phyloP scores from a whole-genome alignment of 2,888 invertebrate genomes.

The Erynnis tages region DNA sequence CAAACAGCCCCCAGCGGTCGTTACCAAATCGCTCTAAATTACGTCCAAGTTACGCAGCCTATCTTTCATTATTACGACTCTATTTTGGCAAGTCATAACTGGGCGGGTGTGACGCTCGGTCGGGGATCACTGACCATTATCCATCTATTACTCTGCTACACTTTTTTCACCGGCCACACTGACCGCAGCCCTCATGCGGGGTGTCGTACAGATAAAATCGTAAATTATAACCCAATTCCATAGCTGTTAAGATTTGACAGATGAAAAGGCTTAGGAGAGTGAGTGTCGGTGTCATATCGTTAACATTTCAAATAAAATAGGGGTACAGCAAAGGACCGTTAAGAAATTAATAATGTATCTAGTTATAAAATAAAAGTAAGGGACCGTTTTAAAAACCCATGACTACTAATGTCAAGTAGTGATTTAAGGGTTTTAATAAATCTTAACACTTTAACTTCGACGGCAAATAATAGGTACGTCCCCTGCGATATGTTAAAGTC shows the following conservation, averaged over 20 bases:
- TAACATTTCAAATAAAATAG: constrained; percentile 72
- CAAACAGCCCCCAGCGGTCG: constrained; percentile 52
- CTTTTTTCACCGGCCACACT: constrained; percentile 68
- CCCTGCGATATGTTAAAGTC: background rate
- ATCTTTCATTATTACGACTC: constrained; percentile 77
- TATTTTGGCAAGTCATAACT: constrained; percentile 79
- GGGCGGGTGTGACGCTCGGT: constrained; percentile 63
- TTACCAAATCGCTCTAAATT: constrained; percentile 69
- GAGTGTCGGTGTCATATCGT: constrained; percentile 65
- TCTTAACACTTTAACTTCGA: background rate
- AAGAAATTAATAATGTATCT: constrained; percentile 60
- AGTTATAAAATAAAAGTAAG: constrained; percentile 3
- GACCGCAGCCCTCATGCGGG: constrained; percentile 77
- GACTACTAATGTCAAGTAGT: constrained; percentile 1
- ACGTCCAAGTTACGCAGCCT: constrained; percentile 70
- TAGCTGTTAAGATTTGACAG: constrained; percentile 78
- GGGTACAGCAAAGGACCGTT: constrained; percentile 63
- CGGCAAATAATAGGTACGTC: constrained; percentile 3
- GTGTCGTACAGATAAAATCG: constrained; percentile 75
- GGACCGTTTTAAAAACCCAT: constrained; percentile 4
- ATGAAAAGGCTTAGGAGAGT: constrained; percentile 78
- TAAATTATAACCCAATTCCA: constrained; percentile 81
- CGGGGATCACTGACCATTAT: constrained; percentile 61
- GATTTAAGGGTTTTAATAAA: constrained; percentile 18
- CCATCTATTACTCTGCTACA: constrained; percentile 56